These are phyloP conservation scores for Columba guinea DNA, from an alignment of 2,797 vertebrate genomes.

Conservation along the genomic window DNA sequence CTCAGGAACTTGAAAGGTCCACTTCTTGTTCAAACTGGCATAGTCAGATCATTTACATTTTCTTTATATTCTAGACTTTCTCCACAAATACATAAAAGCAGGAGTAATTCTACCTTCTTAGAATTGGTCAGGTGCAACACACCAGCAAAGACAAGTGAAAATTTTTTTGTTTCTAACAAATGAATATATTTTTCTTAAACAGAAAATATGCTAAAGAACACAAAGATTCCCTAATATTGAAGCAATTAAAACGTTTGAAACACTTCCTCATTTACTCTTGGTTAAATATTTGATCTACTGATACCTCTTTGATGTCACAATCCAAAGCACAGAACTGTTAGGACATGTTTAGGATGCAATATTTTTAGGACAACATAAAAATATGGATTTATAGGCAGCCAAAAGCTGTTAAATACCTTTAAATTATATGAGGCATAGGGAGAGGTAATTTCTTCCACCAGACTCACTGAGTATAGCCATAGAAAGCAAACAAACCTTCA, in stretches of 20 bases:
- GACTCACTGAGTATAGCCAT: background rate
- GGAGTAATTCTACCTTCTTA: background rate
- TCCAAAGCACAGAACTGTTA: background rate
- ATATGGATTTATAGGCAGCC: background rate
- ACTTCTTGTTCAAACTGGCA: background rate
- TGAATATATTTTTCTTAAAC: background rate
- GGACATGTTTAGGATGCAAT: background rate
- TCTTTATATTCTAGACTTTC: background rate
- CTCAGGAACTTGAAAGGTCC: background rate
- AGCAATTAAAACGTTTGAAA: background rate
- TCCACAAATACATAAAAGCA: background rate
- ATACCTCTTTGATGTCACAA: background rate
- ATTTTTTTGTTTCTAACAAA: background rate
- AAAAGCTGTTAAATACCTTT: background rate
- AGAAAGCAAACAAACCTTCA: background rate
- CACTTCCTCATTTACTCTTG: background rate
- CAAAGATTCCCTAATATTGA: background rate
- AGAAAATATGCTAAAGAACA: background rate
- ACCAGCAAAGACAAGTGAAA: background rate
- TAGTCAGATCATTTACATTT: background rate
- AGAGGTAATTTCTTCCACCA: background rate
- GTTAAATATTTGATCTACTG: background rate
- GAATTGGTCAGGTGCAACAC: background rate
- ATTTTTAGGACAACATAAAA: background rate
- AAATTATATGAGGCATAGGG: background rate